Base-by-base conservation (phyloP, 2,797 vertebrate genomes). In the Cirrhinus molitorella region DNA sequence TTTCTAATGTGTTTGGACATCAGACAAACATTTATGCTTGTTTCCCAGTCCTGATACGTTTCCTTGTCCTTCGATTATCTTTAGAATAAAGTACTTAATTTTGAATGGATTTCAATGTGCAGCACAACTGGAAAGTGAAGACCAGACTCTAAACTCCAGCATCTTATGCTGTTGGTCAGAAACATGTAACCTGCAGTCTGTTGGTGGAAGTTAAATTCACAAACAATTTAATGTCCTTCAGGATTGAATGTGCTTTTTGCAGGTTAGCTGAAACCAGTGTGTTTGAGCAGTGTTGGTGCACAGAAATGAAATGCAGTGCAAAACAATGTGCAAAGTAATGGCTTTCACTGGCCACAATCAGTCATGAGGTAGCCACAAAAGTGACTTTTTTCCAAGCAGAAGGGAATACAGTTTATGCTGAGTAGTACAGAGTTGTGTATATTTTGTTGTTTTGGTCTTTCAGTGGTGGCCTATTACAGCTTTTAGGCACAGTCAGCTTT, bases 311-410 rank as follows among this genome's bases (percentile, higher is more conserved):
- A 31, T 47, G 8, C 17, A 21, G 9, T 45, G 40, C n/a, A 25
- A 75, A 75, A 23, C 8, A 59, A 61, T 40, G n/a, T 59, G 53
- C 57, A 21, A 13, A 21, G 13, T 63, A 63, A 77, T 45, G 40
- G 19, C 19, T 34, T 78, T 65, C 12, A 25, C 31, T 11, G 53
- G 28, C 76, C 61, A 51, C 43, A 51, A 61, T 47, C 37, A 61
- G 57, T 77, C 74, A 77, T 47, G 40, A 45, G 37, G 23, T 45
- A 63, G 63, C 57, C 16, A 66, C 28, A 66, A 66, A 78, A 43
- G 51, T 7, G 1, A 59, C 11, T 1, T 28, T n/a, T 14, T 31
- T 28, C 8, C 2, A 19, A 61, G 55, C 4, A 7, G 37, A 61
- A 77, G 11, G 16, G n/a, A 45, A 61, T 23, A 61, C 13, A 61